Base-by-base conservation (phyloP, 1,140 invertebrate species). In the Octopus bimaculoides region DNA sequence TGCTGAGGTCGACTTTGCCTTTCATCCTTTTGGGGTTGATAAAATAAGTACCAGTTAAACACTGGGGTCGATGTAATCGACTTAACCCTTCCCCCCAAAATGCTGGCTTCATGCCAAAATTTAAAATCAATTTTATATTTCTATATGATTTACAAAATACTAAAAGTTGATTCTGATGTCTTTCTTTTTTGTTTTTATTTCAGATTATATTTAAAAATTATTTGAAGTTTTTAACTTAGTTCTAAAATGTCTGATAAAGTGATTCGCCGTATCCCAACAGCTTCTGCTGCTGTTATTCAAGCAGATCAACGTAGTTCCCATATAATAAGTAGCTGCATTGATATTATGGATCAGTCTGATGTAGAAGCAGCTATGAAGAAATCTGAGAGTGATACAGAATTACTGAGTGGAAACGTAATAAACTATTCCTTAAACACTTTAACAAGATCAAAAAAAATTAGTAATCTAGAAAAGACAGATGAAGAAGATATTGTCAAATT, bases 361-460 rank as follows among this genome's bases (percentile, higher is more conserved):
- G 52, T 75, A 52, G 52, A 52, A 52, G 74, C 26, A 14, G 74
- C 41, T 9, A 52, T 75, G 74, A 75, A 75, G 74, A 75, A 75
- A 53, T 75, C 74, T 5, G 74, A 75, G 4, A 75, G 74, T 52
- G 74, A 75, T 52, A 75, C 74, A 75, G 74, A 75, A 52, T 52
- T 75, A 52, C 74, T 75, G 17, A 75, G n/a, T 9, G 74, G 41
- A 9, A 75, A 75, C 7, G 52, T 52, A 17, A 75, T 9, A 53
- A 41, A 75, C 74, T 53, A 75, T 75, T 75, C 41, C 66, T 71
- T 41, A 17, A 75, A 75, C 41, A 52, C 41, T 7, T 52, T 52
- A 52, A 53, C 52, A 0, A 26, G 52, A 41, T 75, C 52, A 52
- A 52, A 75, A 52, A 75, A 71, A 71, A 20, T 71, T 17, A n/a